Evolutionary conservation across 92 coral and sea anemone genomes (phyloP), one percentile per base, ranked within the genome.

Genomic region (Zoanthus sansibaricus): DNA sequence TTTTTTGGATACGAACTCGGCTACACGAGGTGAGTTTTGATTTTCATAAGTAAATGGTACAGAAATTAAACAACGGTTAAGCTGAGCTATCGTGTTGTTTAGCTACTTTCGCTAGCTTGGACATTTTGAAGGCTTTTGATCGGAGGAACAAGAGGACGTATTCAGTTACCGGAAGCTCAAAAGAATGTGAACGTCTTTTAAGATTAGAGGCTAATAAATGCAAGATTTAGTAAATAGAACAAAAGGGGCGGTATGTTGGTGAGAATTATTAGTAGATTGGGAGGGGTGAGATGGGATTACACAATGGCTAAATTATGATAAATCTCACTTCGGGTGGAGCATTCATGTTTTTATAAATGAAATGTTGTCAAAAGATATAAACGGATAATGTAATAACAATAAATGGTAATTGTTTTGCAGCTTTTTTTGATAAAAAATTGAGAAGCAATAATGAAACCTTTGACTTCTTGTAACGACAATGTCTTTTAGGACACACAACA

Each of bases 41-140:
- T 77, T 47, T 12, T 82, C 86, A 25, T 79, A 87, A 12, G 76
- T 56, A 67, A 87, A 91, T 15, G 88, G 91, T 14, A 87, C 15
- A 12, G 77, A 83, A 31, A 91, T 91, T 54, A 91, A 58, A 20
- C 83, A 69, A 11, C 87, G 88, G 21, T 91, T 74, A 49, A 91
- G 72, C 72, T 87, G 91, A 8, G 82, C 88, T 91, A 49, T 90
- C 88, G 46, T 90, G 88, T 66, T 90, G 93, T 31, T 76, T 86
- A 16, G 52, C 45, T 15, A 82, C 51, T 73, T 82, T 90, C 12
- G 80, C 74, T 55, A 59, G 15, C 66, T 59, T 2, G 18, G 11
- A 7, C 59, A 54, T 54, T 54, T 54, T 54, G 25, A 25, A 25
- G 25, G 25, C 25, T 25, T 25, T 25, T 9, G 59, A 54, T 54